Evolutionary conservation across 2,113 vertebrate species (phyloP).

Genomic region (Otus sunia): DNA sequence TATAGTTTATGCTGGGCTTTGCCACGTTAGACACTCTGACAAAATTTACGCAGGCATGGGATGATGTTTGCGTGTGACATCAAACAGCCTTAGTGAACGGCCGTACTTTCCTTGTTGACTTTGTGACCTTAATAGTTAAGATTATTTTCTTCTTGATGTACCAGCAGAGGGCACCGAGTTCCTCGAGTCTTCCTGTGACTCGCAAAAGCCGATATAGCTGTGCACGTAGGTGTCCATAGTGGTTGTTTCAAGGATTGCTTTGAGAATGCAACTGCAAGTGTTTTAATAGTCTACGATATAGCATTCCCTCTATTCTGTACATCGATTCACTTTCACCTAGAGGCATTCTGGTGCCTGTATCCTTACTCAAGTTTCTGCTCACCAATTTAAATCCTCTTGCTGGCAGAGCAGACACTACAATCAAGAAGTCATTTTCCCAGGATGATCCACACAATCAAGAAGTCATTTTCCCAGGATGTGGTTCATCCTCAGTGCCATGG

Average conservation of each 20-base stretch:
- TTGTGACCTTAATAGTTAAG: not conserved
- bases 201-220: not conserved
- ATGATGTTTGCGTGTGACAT: not conserved
- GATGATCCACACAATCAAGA: not conserved
- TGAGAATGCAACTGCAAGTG: not conserved
- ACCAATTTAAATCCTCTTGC: not conserved
- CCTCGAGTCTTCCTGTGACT: not conserved
- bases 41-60: not conserved
- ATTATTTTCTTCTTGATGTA: not conserved
- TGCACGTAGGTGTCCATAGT: rapidly evolving
- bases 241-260: not conserved
- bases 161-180: not conserved
- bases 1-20: not conserved
- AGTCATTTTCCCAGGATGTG: not conserved
- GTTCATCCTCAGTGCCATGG: not conserved
- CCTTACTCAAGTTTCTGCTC: not conserved
- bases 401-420: not conserved
- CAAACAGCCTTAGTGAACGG: not conserved
- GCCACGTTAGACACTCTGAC: not conserved
- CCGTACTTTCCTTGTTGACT: not conserved
- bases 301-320: not conserved
- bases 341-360: not conserved
- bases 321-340: not conserved
- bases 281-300: not conserved
- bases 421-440: not conserved